Conservation (phyloP, 2,113 vertebrate species). For the Eulacestoma nigropectus region DNA sequence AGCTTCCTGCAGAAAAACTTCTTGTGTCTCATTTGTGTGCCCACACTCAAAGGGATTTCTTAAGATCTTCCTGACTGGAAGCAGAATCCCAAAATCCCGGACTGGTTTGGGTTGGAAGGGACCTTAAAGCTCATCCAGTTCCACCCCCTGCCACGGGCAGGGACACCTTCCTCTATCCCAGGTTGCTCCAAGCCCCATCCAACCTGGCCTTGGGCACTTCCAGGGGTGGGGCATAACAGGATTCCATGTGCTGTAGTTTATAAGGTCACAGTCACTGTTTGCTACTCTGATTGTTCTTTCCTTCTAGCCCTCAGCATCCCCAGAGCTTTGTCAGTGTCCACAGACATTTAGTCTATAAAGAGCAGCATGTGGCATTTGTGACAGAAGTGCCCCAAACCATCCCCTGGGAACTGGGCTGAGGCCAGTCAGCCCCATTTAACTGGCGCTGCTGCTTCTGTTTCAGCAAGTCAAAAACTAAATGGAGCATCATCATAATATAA, state of each 20-base stretch:
- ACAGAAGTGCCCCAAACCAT: neutral
- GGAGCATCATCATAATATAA: neutral
- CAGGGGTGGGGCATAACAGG: neutral
- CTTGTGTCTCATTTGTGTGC: accelerated
- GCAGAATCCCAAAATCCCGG: neutral
- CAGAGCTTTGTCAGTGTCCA: neutral
- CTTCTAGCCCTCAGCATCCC: neutral
- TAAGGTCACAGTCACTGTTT: neutral
- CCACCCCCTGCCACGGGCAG: neutral
- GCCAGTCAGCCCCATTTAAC: too few species aligned
- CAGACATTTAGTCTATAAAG: neutral
- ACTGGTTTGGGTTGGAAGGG: neutral
- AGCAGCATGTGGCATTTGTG: accelerated
- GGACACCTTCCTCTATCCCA: neutral
- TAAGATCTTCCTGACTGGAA: neutral
- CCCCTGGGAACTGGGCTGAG: neutral
- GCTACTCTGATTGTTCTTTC: neutral
- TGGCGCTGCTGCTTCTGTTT: neutral
- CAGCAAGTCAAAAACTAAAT: neutral
- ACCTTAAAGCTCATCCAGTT: neutral
- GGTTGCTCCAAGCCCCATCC: neutral
- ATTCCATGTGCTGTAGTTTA: neutral
- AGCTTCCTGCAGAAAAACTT: neutral
- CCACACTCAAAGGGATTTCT: neutral
- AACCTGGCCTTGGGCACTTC: neutral